These are phyloP conservation scores for Caenorhabditis uteleia DNA, from an alignment of 2,888 invertebrate genomes.

Conservation along the genomic window DNA sequence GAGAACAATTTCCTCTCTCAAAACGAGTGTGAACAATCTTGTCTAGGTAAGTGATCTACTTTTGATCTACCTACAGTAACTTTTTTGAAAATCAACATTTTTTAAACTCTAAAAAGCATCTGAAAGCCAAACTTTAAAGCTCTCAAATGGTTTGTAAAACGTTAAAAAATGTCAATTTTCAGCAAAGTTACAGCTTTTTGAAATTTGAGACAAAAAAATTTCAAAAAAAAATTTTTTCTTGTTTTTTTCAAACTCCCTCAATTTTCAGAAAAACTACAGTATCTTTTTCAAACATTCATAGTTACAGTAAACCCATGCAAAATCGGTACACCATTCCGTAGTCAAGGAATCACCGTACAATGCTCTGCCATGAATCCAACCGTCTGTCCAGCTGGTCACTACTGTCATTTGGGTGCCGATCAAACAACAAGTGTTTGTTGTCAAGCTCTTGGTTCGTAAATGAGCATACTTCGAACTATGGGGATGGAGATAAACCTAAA, in stretches of 20 bases:
- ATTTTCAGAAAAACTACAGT: neutral
- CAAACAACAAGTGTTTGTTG: slow-evolving; percentile 63
- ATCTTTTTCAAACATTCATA: neutral
- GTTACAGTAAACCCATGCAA: slow-evolving; percentile 67
- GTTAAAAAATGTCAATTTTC: too few relatives aligned
- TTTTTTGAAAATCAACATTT: too few relatives aligned
- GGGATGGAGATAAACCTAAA: too few relatives aligned
- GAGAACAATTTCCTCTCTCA: slow-evolving; percentile 67
- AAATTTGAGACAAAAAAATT: too few relatives aligned
- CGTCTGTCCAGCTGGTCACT: slow-evolving; percentile 66
- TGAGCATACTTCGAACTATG: too few relatives aligned
- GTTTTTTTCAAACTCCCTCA: too few relatives aligned
- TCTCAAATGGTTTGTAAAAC: too few relatives aligned
- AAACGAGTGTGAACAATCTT: slow-evolving; percentile 60
- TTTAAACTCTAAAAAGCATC: too few relatives aligned
- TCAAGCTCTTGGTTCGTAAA: slow-evolving; percentile 58
- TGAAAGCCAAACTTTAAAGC: too few relatives aligned
- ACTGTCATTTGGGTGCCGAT: slow-evolving; percentile 67
- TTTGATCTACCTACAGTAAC: too few relatives aligned
- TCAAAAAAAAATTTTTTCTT: too few relatives aligned
- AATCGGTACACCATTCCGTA: slow-evolving; percentile 63
- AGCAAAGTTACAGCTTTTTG: too few relatives aligned
- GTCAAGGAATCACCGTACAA: slow-evolving; percentile 61
- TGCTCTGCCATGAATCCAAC: slow-evolving; percentile 59
- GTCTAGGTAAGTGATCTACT: slow-evolving; percentile 35